Evolutionary conservation across 37 sponge, comb jelly and placozoan species (phyloP).

Genomic region (Halisarca cf. caerulea): DNA sequence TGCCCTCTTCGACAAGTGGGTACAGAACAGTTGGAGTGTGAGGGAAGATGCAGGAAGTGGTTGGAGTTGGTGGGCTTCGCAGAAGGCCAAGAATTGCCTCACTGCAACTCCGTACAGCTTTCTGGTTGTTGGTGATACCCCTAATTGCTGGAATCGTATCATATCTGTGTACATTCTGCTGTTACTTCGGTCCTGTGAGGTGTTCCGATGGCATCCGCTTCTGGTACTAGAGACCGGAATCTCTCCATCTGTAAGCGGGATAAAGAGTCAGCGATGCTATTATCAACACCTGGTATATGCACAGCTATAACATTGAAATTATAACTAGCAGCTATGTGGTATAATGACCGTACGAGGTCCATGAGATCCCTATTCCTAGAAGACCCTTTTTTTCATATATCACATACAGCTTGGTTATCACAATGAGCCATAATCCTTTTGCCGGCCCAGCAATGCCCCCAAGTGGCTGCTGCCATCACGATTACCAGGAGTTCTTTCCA

Average conservation of each 20-base stretch:
- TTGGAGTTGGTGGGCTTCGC: neutral
- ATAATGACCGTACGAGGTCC: conserved; percentile 51
- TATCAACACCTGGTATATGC: conserved; percentile 38
- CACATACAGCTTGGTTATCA: conserved; percentile 56
- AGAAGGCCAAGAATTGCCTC: conserved; percentile 17
- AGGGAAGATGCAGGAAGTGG: conserved; percentile 27
- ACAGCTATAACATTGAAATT: neutral
- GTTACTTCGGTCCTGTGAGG: neutral
- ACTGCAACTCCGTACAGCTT: neutral
- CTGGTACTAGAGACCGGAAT: conserved; percentile 10
- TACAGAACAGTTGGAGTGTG: conserved; percentile 16
- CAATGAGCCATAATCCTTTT: conserved; percentile 6
- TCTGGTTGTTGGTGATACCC: neutral
- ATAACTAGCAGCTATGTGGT: conserved; percentile 37
- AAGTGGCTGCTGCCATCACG: conserved; percentile 44
- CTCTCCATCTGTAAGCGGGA: conserved; percentile 9
- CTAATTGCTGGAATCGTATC: neutral
- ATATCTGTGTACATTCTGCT: no score
- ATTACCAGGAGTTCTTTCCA: conserved; percentile 56
- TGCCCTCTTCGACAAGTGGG: neutral
- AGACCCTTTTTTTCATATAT: conserved; percentile 13
- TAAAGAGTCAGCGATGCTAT: conserved; percentile 54
- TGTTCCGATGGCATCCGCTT: conserved; percentile 2
- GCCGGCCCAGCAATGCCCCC: conserved; percentile 50
- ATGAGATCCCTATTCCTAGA: conserved; percentile 34